Conservation (phyloP, 2,888 invertebrate genomes). For the Drosophila tanythrix region DNA sequence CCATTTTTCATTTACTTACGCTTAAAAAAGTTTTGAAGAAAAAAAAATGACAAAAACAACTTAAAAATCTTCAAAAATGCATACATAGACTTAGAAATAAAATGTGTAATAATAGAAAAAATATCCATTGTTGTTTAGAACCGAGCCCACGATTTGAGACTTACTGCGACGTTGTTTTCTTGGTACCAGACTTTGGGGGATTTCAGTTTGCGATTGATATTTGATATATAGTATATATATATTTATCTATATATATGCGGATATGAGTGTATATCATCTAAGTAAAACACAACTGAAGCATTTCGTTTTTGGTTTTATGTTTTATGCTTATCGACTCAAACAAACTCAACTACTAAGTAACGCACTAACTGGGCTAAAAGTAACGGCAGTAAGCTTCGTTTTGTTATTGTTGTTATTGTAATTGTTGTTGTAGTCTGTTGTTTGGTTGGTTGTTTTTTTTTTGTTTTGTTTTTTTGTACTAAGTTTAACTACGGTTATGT, state of each 20-base stretch:
- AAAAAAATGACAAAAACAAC: conserved; percentile 9
- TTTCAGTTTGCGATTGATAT: conserved; percentile 6
- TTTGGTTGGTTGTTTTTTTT: conserved; percentile 20
- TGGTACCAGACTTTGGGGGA: conserved; percentile 46
- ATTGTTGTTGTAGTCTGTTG: conserved; percentile 29
- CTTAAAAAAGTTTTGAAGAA: conserved; percentile 46
- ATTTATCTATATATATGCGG: conserved; percentile 13
- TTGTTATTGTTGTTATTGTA: conserved; percentile 20
- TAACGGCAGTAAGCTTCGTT: conserved; percentile 69
- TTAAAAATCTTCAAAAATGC: conserved; percentile 31
- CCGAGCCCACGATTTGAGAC: conserved; percentile 60
- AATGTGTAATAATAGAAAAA: conserved; percentile 12
- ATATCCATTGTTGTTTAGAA: conserved; percentile 42
- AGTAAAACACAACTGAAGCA: conserved; percentile 73
- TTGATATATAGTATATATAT: conserved; percentile 18
- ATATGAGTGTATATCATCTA: conserved; percentile 59
- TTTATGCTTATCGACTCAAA: conserved; percentile 50
- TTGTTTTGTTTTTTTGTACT: conserved; percentile 22
- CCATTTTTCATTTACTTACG: conserved; percentile 68
- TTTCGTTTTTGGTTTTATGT: conserved; percentile 33
- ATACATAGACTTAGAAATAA: conserved; percentile 47
- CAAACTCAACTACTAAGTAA: conserved; percentile 74
- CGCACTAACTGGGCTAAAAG: conserved; percentile 71
- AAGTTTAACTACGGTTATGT: conserved; percentile 20
- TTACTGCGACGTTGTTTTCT: conserved; percentile 64